A percentile compares a stretch with the other conserved stretches of the same genome.
These are phyloP conservation scores for Halcyon badia DNA, from an alignment of 2,797 vertebrate genomes.

Conservation along the genomic window DNA sequence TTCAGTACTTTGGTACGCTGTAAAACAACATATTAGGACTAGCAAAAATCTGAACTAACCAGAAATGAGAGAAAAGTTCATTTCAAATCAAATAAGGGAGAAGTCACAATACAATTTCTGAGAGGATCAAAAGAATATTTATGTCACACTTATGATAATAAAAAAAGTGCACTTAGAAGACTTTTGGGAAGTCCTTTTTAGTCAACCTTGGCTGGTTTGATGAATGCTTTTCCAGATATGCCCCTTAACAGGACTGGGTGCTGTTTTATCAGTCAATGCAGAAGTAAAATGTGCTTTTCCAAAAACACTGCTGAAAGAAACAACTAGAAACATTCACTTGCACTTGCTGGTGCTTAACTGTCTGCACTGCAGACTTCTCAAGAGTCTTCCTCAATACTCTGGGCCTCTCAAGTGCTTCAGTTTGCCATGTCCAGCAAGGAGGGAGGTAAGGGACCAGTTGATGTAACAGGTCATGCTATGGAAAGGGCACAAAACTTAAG, in stretches of 20 bases:
- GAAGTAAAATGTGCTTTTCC: neutral
- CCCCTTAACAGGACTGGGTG: neutral
- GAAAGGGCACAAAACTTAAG: neutral
- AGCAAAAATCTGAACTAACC: neutral
- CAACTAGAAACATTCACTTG: neutral
- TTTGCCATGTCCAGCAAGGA: neutral
- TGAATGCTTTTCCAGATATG: neutral
- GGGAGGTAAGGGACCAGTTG: neutral
- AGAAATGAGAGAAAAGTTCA: neutral
- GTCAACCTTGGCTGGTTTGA: neutral
- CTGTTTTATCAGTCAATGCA: neutral
- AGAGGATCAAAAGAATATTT: neutral
- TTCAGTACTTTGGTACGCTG: neutral
- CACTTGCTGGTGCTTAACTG: neutral
- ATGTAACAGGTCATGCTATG: neutral
- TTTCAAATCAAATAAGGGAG: neutral
- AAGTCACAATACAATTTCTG: neutral
- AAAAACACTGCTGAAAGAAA: neutral
- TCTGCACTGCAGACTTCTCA: neutral
- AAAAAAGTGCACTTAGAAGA: neutral
- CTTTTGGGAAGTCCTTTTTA: constrained; percentile 2
- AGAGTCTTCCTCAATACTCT: neutral
- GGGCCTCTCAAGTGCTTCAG: neutral
- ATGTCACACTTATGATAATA: neutral
- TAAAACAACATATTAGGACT: neutral